Conservation (phyloP, 2,113 vertebrate genomes). For the Nothoprocta pentlandii region DNA sequence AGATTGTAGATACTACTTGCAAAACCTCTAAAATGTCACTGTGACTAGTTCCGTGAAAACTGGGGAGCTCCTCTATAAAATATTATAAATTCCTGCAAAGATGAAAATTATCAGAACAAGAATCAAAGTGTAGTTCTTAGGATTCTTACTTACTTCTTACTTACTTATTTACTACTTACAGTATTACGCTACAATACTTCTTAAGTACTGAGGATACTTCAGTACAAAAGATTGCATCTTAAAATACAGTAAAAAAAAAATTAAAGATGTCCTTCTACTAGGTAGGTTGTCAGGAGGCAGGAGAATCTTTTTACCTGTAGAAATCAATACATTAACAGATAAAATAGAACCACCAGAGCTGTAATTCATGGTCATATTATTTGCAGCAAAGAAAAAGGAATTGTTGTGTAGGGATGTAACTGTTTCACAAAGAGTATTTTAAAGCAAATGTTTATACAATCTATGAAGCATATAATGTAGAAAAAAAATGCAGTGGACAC, state of each 20-base stretch:
- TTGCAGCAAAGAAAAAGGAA: not conserved
- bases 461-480: not conserved
- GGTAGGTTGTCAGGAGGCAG: not conserved
- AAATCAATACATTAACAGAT: slow-evolving; percentile 13
- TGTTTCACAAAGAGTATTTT: not conserved
- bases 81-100: not conserved
- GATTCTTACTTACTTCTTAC: not conserved
- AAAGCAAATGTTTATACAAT: not conserved
- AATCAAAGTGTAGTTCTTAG: not conserved
- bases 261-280: not conserved
- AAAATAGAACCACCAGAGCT: not conserved
- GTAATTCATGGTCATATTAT: not conserved
- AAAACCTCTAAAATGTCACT: not conserved
- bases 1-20: not conserved
- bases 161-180: no score
- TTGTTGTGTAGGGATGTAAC: not conserved
- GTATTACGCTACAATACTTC: no score
- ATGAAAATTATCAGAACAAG: not conserved
- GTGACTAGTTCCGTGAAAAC: not conserved
- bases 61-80: not conserved
- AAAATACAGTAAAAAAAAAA: not conserved
- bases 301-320: not conserved
- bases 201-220: no score
- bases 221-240: not conserved
- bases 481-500: not conserved